phyloP scores from a whole-genome alignment of 2,797 vertebrate genomes.

The Nannoperca obscura region DNA sequence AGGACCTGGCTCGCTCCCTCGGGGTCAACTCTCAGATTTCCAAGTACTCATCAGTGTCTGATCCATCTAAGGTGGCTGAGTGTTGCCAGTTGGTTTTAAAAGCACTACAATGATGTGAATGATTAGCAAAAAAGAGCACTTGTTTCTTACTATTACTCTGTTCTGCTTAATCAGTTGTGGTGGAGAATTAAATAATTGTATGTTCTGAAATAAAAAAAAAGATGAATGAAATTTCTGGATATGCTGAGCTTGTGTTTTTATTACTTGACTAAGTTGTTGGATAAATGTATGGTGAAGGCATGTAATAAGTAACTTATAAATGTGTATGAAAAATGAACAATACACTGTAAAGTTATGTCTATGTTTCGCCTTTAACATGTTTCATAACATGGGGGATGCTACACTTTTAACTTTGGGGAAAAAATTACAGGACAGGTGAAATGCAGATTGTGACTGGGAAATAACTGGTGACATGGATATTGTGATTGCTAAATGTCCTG shows the following conservation, averaged over 20 bases:
- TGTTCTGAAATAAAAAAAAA: constrained; percentile 84
- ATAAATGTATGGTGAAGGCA: neutral
- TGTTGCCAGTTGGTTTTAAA: constrained; percentile 95
- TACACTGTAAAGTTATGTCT: neutral
- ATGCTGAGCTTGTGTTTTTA: constrained; percentile 45
- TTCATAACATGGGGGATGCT: too few species aligned
- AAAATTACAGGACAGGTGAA: neutral
- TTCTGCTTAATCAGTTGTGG: constrained; percentile 74
- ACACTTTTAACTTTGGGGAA: neutral
- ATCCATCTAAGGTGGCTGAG: constrained; percentile 95
- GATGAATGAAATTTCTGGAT: constrained; percentile 65
- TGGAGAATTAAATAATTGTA: constrained; percentile 77
- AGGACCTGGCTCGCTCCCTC: constrained; percentile 95
- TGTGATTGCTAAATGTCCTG: neutral
- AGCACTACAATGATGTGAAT: constrained; percentile 86
- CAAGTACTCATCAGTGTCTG: constrained; percentile 91
- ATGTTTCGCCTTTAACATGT: neutral
- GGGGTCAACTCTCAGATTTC: constrained; percentile 95
- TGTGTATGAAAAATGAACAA: neutral
- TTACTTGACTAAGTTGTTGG: constrained; percentile 13
- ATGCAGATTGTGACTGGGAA: neutral
- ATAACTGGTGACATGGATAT: neutral
- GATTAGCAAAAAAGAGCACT: constrained; percentile 48
- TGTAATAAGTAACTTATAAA: neutral
- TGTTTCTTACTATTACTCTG: constrained; percentile 67